A percentile compares a stretch with the other conserved stretches of the same genome.
These are phyloP conservation scores for Bucorvus abyssinicus DNA, from an alignment of 2,797 vertebrate species.

Conservation along the genomic window DNA sequence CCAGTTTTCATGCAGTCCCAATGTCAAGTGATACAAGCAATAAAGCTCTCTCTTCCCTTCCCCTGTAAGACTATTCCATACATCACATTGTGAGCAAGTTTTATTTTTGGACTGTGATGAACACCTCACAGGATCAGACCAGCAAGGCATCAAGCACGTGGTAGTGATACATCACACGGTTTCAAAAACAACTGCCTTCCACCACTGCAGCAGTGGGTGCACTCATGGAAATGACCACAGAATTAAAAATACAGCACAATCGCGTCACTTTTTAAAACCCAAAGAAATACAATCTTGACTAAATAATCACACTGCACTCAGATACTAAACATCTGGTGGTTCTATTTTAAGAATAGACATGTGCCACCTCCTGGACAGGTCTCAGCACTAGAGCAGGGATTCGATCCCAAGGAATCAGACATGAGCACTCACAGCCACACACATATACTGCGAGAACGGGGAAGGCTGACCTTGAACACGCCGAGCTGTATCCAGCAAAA, in stretches of 20 bases:
- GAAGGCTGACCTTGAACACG: neutral
- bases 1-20: constrained; percentile 12
- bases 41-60: constrained; percentile 34
- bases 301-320: neutral
- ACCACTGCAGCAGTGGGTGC: neutral
- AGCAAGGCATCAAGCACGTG: constrained; percentile 35
- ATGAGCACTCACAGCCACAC: neutral
- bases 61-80: constrained; percentile 64
- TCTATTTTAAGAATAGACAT: neutral
- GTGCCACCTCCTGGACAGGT: neutral
- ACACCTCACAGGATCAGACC: constrained; percentile 44
- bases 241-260: neutral
- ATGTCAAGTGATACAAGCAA: constrained; percentile 39
- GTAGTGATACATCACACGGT: constrained; percentile 27
- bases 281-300: neutral
- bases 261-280: neutral
- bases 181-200: neutral
- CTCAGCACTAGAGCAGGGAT: neutral
- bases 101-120: constrained; percentile 68
- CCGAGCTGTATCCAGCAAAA: neutral
- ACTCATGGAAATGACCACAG: neutral
- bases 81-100: constrained; percentile 59
- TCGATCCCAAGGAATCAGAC: neutral
- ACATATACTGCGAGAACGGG: rapidly evolving
- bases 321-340: neutral